Evolutionary conservation across 2,888 invertebrate species (phyloP), one percentile per base, ranked within the genome.

Genomic region (Drosophila limbata): DNA sequence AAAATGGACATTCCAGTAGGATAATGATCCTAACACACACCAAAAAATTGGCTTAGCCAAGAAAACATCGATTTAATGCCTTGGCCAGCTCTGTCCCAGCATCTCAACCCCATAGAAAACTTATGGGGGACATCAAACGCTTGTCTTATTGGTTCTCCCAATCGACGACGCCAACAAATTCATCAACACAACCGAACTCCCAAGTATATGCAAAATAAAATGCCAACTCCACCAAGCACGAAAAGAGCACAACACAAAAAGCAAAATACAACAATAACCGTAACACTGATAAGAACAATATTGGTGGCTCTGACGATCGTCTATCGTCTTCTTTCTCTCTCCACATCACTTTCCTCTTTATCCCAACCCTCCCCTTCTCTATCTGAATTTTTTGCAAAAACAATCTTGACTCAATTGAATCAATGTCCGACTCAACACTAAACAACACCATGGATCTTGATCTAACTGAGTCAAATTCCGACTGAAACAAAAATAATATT

Each of bases 201-300:
- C 53, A 17, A 45, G 47, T n/a, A 47, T 62, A 35, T 53, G 53
- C 39, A 45, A 53, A 28, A 21, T 45, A 62, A 31, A 45, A 45
- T 53, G 53, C 39, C 25, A 62, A 37, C 31, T 62, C 31, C 47
- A 63, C 40, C 31, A 63, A 63, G 19, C 31, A n/a, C 40, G 53
- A 37, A 40, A 53, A 40, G 2, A 53, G 19, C 42, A 42, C 11
- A 42, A 11, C 19, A 19, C 42, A 42, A 42, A 19, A 42, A 42
- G 11, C 42, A 19, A 42, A 42, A 11, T 42, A 42, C 42, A 42
- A 42, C 42, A 42, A 11, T 11, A 42, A 42, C 42, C 19, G 42
- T 42, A 1, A 19, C 42, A 42, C 19, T 42, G 42, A 42, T 19
- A 42, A 42, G 19, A 42, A 19, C 42, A 42, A 42, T 42, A 19